phyloP scores from a whole-genome alignment of 2,888 invertebrate species.

The Drosophila maculinotata region DNA sequence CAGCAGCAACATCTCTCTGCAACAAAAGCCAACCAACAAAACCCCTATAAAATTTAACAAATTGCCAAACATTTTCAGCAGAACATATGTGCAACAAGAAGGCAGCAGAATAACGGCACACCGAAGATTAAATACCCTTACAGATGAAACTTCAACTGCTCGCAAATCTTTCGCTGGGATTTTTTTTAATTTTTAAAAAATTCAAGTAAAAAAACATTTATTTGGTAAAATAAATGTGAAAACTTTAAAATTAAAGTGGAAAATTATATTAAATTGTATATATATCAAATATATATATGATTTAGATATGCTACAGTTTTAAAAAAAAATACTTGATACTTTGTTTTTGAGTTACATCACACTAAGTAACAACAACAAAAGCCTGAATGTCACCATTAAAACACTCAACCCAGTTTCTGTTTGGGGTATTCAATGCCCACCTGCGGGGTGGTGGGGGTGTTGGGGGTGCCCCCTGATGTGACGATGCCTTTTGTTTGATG shows the following conservation, averaged over 20 bases:
- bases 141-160: no score
- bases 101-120: conserved; percentile 10
- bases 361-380: conserved; percentile 5
- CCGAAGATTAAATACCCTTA: no score
- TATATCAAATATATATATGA: no score
- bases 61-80: conserved; percentile 36
- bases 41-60: conserved; percentile 24
- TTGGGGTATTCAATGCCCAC: conserved; percentile 31
- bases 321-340: neutral
- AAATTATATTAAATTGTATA: no score
- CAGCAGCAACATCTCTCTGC: neutral
- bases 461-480: conserved; percentile 1
- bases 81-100: conserved; percentile 21
- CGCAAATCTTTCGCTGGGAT: no score
- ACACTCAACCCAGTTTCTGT: conserved; percentile 51
- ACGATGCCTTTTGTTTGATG: conserved; percentile 59
- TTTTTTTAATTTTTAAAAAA: no score
- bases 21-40: conserved; percentile 7
- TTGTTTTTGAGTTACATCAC: neutral
- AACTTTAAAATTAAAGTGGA: no score
- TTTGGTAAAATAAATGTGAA: no score
- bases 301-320: no score
- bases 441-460: neutral
- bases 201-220: no score
- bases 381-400: conserved; percentile 55